phyloP scores from a whole-genome alignment of 2,888 invertebrate species.

The Spilosoma lubricipeda region DNA sequence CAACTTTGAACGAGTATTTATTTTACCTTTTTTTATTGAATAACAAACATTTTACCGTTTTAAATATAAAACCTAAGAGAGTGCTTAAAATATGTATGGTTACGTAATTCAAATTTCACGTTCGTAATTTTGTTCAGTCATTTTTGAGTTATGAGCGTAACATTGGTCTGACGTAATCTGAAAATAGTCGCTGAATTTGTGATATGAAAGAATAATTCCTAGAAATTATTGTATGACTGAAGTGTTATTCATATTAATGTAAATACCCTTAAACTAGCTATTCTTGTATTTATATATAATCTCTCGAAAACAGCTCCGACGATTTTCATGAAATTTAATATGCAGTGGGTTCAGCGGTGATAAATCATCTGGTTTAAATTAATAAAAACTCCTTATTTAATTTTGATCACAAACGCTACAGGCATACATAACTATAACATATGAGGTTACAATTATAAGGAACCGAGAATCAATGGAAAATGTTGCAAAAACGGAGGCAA shows the following conservation, averaged over 20 bases:
- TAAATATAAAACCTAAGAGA: neutral
- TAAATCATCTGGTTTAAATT: no score
- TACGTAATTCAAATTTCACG: neutral
- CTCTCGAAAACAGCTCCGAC: no score
- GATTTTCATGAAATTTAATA: no score
- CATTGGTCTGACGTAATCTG: neutral
- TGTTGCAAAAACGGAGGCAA: no score
- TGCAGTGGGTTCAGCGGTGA: no score
- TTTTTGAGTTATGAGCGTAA: slow-evolving; percentile 6
- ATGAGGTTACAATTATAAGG: no score
- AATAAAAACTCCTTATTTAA: no score
- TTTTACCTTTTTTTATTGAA: slow-evolving; percentile 1
- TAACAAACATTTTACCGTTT: neutral
- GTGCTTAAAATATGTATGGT: neutral
- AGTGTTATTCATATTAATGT: neutral
- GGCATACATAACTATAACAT: no score
- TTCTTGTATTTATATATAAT: no score
- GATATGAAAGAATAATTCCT: neutral
- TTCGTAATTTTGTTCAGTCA: slow-evolving; percentile 1
- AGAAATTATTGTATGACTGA: neutral
- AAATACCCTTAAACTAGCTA: no score
- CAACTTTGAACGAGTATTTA: neutral
- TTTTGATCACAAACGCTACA: no score
- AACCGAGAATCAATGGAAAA: no score
- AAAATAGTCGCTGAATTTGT: neutral